Percentiles rank a stretch among this genome's conserved stretches.
Conservation (phyloP, 2,888 invertebrate genomes). For the Aphodius sticticus region DNA sequence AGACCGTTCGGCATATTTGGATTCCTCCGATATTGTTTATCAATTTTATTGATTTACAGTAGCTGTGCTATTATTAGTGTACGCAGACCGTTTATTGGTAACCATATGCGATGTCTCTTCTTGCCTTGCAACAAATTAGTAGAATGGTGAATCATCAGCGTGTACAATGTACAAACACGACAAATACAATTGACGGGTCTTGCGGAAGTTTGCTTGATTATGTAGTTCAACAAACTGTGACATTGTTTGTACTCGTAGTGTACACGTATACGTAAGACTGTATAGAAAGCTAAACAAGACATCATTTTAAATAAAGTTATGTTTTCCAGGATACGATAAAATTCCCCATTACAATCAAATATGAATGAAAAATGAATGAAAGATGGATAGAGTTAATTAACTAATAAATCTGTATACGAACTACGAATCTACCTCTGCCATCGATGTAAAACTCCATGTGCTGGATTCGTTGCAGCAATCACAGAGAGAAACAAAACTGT, state of each 20-base stretch:
- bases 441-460: too few species aligned
- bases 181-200: not conserved
- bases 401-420: too few species aligned
- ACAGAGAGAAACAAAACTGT: too few species aligned
- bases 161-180: not conserved
- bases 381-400: too few species aligned
- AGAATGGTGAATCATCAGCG: not conserved
- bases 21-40: slow-evolving; percentile 21
- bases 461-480: too few species aligned
- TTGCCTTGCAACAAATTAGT: not conserved
- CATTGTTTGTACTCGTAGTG: not conserved
- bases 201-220: slow-evolving; percentile 4
- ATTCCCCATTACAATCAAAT: too few species aligned
- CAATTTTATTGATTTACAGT: slow-evolving; percentile 30
- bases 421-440: too few species aligned
- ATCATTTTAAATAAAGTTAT: not conserved
- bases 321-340: not conserved
- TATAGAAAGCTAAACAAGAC: not conserved
- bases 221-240: not conserved
- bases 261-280: not conserved
- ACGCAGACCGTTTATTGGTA: not conserved
- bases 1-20: not conserved
- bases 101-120: not conserved
- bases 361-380: too few species aligned
- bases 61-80: slow-evolving; percentile 9